A percentile compares a stretch with the other conserved stretches of the same genome.
Evolutionary conservation across 2,113 vertebrate genomes (phyloP).

Genomic region (Centropristis striata): DNA sequence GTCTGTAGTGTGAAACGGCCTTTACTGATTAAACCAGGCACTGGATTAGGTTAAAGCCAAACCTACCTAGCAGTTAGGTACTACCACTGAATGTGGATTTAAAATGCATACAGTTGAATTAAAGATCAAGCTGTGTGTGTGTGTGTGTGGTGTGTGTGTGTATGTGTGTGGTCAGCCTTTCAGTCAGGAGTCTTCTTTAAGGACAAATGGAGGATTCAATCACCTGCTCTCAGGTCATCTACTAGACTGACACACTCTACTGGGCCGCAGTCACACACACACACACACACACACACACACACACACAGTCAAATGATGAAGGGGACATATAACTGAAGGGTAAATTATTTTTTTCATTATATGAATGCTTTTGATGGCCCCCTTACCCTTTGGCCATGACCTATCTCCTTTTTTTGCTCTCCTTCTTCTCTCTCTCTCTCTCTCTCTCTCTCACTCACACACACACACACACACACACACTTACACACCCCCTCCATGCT

Average conservation of each 20-base stretch:
- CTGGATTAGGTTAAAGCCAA: constrained; percentile 4
- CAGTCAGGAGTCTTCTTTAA: constrained; percentile 41
- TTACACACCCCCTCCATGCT: constrained; percentile 8
- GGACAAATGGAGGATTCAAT: constrained; percentile 62
- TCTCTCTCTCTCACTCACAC: constrained; percentile 1
- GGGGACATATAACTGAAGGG: constrained; percentile 47
- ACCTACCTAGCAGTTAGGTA: background rate
- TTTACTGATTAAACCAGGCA: background rate
- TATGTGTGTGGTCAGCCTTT: constrained; percentile 5
- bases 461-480: constrained; percentile 16
- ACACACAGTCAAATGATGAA: constrained; percentile 26
- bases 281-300: constrained; percentile 24
- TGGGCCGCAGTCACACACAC: constrained; percentile 21
- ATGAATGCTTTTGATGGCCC: constrained; percentile 50
- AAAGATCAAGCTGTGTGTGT: constrained; percentile 15
- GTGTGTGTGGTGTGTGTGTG: constrained; percentile 26
- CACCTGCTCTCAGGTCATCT: constrained; percentile 60
- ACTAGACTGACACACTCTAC: constrained; percentile 48
- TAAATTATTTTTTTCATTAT: constrained; percentile 56
- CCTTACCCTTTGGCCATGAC: constrained; percentile 43
- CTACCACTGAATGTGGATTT: constrained; percentile 2
- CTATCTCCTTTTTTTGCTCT: background rate
- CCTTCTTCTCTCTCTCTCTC: background rate
- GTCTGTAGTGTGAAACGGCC: too few relatives aligned
- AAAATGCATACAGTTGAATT: constrained; percentile 2